phyloP scores from a whole-genome alignment of 35 echinoderm and acorn worm genomes.

The Amphiura filiformis region DNA sequence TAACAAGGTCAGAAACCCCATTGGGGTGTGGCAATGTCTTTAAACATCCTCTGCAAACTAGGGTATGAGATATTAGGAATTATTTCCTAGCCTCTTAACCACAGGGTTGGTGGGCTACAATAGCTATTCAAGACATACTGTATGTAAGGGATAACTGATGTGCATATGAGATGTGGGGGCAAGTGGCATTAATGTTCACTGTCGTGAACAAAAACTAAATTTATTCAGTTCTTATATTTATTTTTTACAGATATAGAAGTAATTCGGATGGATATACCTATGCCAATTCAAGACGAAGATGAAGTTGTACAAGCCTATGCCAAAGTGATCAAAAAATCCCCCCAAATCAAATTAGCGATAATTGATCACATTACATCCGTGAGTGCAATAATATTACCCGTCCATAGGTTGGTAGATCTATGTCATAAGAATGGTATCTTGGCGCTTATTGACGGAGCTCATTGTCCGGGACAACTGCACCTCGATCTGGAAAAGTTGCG shows the following conservation, averaged over 20 bases:
- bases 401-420: conserved; percentile 51
- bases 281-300: conserved; percentile 49
- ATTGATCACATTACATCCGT: conserved; percentile 73
- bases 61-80: too few relatives aligned
- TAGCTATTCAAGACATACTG: too few relatives aligned
- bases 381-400: conserved; percentile 58
- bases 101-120: too few relatives aligned
- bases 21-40: too few relatives aligned
- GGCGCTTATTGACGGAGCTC: conserved; percentile 38
- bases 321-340: conserved; percentile 49
- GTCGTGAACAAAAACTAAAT: background rate
- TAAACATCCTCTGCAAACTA: too few relatives aligned
- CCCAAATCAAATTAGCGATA: too few relatives aligned
- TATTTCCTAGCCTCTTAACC: too few relatives aligned
- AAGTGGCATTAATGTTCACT: too few relatives aligned
- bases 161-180: too few relatives aligned
- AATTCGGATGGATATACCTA: conserved; percentile 53
- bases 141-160: too few relatives aligned
- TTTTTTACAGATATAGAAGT: conserved; percentile 41
- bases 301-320: conserved; percentile 48
- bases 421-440: conserved; percentile 64
- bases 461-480: conserved; percentile 62
- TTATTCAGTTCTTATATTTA: background rate
- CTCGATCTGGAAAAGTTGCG: conserved; percentile 30
- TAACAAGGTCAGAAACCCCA: too few relatives aligned